Percentiles rank a stretch among this genome's conserved stretches.
phyloP scores from a whole-genome alignment of 2,113 vertebrate genomes.

The Lontra canadensis region DNA sequence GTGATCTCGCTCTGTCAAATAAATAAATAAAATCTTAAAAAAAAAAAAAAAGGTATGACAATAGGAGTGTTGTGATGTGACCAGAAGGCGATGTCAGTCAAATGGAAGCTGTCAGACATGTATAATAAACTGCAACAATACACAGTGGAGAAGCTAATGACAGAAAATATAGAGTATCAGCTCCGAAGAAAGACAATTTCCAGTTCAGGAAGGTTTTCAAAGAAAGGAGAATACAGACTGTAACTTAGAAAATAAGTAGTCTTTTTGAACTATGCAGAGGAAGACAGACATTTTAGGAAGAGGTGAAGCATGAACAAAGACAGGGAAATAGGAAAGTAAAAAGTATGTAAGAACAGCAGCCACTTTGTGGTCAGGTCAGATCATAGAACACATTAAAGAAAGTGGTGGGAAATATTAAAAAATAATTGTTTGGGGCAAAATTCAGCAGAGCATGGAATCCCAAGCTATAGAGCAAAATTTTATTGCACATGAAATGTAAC shows the following conservation, averaged over 20 bases:
- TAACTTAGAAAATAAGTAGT: not conserved
- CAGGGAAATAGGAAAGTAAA: not conserved
- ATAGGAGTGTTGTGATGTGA: not conserved
- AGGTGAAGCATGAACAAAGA: not conserved
- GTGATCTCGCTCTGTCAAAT: no score
- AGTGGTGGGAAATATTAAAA: not conserved
- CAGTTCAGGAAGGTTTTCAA: not conserved
- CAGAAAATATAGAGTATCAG: not conserved
- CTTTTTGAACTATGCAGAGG: not conserved
- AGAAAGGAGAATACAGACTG: not conserved
- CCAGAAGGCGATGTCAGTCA: not conserved
- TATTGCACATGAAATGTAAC: not conserved
- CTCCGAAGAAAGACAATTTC: not conserved
- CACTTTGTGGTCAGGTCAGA: not conserved
- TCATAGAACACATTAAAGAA: not conserved
- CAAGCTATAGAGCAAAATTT: not conserved
- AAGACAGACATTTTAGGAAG: not conserved
- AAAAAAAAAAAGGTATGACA: not conserved
- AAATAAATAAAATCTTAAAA: no score
- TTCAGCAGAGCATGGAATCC: not conserved
- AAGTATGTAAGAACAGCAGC: not conserved
- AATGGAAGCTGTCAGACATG: not conserved
- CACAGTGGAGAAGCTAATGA: not conserved
- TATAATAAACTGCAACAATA: conserved; percentile 31
- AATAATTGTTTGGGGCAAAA: not conserved